phyloP scores from a whole-genome alignment of 2,888 invertebrate genomes.

The Sinohyriopsis cumingii region DNA sequence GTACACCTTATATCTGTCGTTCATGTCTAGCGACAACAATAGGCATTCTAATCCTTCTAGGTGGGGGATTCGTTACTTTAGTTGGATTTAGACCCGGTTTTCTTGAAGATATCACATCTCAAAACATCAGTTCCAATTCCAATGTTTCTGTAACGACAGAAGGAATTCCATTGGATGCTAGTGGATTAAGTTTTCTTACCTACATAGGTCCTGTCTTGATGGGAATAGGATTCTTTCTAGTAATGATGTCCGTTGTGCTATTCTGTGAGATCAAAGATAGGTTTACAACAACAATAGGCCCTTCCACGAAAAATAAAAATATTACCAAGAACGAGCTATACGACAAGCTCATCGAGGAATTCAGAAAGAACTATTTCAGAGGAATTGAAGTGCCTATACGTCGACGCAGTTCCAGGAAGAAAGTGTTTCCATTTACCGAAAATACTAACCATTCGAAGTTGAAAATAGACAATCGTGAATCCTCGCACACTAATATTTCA shows the following conservation, averaged over 20 bases:
- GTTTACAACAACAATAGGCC: constrained; percentile 90
- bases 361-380: constrained; percentile 56
- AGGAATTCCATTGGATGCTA: constrained; percentile 19
- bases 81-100: constrained; percentile 50
- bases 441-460: constrained; percentile 22
- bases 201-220: constrained; percentile 98
- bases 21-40: constrained; percentile 34
- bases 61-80: constrained; percentile 51
- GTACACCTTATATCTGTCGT: constrained; percentile 42
- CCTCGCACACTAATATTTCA: constrained; percentile 15
- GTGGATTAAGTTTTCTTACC: constrained; percentile 75
- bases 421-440: constrained; percentile 28
- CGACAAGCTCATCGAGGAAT: constrained; percentile 53
- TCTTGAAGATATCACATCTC: too few relatives aligned
- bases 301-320: constrained; percentile 68
- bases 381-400: constrained; percentile 54
- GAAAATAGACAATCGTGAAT: constrained; percentile 23
- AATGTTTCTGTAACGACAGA: constrained; percentile 15
- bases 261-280: constrained; percentile 98
- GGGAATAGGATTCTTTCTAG: constrained; percentile 98
- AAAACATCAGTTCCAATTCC: too few relatives aligned
- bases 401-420: constrained; percentile 16
- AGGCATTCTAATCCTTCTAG: constrained; percentile 30
- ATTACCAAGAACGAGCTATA: constrained; percentile 51
- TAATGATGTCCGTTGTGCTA: constrained; percentile 97